phyloP scores from a whole-genome alignment of 2,113 vertebrate species.

The Kryptolebias marmoratus region DNA sequence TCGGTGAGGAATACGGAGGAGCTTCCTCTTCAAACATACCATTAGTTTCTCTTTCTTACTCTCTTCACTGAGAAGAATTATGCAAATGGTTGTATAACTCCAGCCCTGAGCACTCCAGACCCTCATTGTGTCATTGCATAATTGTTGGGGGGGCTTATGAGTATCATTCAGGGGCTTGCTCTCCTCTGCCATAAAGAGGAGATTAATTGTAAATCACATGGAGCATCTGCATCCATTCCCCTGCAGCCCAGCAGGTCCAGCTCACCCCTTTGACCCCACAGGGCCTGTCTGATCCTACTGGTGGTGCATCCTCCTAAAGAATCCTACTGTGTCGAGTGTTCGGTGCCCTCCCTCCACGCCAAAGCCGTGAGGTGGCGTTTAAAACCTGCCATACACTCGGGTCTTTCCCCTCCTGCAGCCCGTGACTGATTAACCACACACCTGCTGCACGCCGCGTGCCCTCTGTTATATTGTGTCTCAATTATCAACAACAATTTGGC shows the following conservation, averaged over 20 bases:
- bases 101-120: slow-evolving; percentile 48
- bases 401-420: slow-evolving; percentile 21
- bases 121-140: slow-evolving; percentile 63
- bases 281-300: slow-evolving; percentile 51
- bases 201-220: slow-evolving; percentile 74
- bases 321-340: slow-evolving; percentile 30
- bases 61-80: slow-evolving; percentile 41
- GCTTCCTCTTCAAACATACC: background rate
- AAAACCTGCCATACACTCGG: slow-evolving; percentile 53
- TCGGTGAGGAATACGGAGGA: background rate
- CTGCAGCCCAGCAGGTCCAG: slow-evolving; percentile 55
- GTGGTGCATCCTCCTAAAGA: slow-evolving; percentile 64
- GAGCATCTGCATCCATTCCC: slow-evolving; percentile 78
- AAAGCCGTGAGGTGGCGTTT: slow-evolving; percentile 41
- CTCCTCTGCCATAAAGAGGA: slow-evolving; percentile 73
- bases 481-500: slow-evolving; percentile 76
- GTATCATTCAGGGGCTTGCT: slow-evolving; percentile 61
- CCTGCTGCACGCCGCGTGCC: slow-evolving; percentile 75
- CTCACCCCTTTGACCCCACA: slow-evolving; percentile 60
- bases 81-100: slow-evolving; percentile 58
- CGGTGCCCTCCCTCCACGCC: background rate
- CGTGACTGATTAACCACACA: slow-evolving; percentile 79
- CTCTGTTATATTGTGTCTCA: slow-evolving; percentile 72
- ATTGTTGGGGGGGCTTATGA: slow-evolving; percentile 65
- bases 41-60: slow-evolving; percentile 21